Conservation (phyloP, 1,140 invertebrate genomes). For the Drosophila kurseongensis region DNA sequence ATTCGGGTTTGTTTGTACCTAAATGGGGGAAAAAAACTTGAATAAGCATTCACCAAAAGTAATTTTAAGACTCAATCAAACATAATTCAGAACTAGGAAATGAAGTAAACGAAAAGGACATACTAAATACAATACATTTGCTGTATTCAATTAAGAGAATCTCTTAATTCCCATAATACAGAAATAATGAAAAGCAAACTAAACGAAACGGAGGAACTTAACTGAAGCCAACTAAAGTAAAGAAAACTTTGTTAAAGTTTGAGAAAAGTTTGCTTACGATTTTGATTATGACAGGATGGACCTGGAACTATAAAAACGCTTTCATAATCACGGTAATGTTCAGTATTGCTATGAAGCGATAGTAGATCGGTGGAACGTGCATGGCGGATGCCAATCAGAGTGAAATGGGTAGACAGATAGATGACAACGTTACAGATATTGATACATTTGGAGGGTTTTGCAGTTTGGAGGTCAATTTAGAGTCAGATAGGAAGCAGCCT, state of each 20-base stretch:
- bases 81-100: too few species aligned
- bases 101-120: too few species aligned
- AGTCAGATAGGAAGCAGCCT: neutral
- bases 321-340: conserved; percentile 89
- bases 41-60: neutral
- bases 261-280: conserved; percentile 77
- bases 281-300: conserved; percentile 86
- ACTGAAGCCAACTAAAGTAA: conserved; percentile 16
- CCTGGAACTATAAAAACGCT: conserved; percentile 91
- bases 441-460: conserved; percentile 13
- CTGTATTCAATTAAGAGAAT: neutral
- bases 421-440: conserved; percentile 17
- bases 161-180: conserved; percentile 1
- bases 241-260: conserved; percentile 36
- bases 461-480: conserved; percentile 1
- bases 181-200: neutral
- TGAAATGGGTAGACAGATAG: conserved; percentile 44
- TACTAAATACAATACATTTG: neutral
- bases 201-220: conserved; percentile 30
- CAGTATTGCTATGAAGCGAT: conserved; percentile 84
- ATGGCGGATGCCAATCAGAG: conserved; percentile 59
- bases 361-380: conserved; percentile 47
- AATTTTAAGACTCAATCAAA: too few species aligned
- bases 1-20: conserved; percentile 97
- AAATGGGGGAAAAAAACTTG: conserved; percentile 44